These are phyloP conservation scores for Zaprionus lachaisei DNA, from an alignment of 1,140 invertebrate genomes.

Conservation along the genomic window DNA sequence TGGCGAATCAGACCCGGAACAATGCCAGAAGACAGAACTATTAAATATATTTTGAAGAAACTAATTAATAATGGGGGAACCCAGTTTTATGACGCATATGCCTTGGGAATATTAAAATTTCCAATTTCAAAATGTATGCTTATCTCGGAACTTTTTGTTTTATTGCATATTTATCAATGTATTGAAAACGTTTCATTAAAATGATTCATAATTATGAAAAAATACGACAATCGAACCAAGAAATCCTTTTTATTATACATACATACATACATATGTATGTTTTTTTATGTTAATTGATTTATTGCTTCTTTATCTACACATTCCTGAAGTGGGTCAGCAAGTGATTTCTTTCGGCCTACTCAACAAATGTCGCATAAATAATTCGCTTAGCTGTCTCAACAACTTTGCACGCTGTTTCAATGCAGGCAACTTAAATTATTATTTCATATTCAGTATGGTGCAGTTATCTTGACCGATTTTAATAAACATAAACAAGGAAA, in stretches of 20 bases:
- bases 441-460: no score
- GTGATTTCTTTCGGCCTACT: no score
- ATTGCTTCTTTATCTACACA: not conserved
- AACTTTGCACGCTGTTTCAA: no score
- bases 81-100: not conserved
- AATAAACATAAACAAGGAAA: no score
- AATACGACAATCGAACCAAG: not conserved
- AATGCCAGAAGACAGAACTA: slow-evolving; percentile 61
- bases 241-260: not conserved
- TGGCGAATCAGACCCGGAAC: slow-evolving; percentile 81
- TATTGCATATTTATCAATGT: not conserved
- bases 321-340: not conserved
- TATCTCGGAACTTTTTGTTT: slow-evolving; percentile 13
- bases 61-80: not conserved
- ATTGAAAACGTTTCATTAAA: not conserved
- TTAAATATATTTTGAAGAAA: slow-evolving; percentile 26
- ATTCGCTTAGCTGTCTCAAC: no score
- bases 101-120: not conserved
- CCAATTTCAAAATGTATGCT: not conserved
- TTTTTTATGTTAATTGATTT: not conserved
- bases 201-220: not conserved
- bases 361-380: no score
- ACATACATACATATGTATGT: not conserved
- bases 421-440: no score
- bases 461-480: no score